Conservation (phyloP, 2,113 vertebrate genomes). For the Pterocles burchelli region DNA sequence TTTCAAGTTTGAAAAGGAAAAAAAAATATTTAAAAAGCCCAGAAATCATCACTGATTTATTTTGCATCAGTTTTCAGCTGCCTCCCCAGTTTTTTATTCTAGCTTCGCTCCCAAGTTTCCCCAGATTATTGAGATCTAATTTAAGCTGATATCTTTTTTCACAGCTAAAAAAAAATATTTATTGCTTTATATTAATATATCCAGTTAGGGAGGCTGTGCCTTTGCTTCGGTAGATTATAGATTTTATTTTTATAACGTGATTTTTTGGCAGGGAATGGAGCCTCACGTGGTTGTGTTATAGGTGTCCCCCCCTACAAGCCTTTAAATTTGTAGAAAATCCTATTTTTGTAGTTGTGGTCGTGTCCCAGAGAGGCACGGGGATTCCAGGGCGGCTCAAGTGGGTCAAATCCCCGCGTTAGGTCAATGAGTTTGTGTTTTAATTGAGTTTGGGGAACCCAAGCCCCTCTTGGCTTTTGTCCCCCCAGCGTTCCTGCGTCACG, state of each 20-base stretch:
- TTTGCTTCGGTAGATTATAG: not conserved
- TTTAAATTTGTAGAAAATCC: not conserved
- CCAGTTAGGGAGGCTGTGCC: not conserved
- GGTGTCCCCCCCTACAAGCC: not conserved
- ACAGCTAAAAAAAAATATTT: not conserved
- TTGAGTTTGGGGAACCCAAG: not conserved
- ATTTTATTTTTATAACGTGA: not conserved
- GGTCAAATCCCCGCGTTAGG: rapidly evolving
- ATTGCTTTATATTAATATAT: not conserved
- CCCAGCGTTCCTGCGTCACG: not conserved
- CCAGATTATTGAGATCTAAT: not conserved
- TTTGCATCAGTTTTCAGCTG: not conserved
- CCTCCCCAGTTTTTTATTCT: not conserved
- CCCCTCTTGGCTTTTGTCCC: not conserved
- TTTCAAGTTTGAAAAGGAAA: not conserved
- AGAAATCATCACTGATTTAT: not conserved
- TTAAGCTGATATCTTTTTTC: not conserved
- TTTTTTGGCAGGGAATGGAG: not conserved
- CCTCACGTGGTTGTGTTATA: not conserved
- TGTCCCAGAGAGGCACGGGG: rapidly evolving
- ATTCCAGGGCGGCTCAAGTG: not conserved
- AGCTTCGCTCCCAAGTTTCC: not conserved
- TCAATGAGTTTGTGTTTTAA: not conserved
- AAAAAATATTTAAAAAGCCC: not conserved
- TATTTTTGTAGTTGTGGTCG: not conserved